phyloP scores from a whole-genome alignment of 2,888 invertebrate genomes.

The Lochmaea capreae region DNA sequence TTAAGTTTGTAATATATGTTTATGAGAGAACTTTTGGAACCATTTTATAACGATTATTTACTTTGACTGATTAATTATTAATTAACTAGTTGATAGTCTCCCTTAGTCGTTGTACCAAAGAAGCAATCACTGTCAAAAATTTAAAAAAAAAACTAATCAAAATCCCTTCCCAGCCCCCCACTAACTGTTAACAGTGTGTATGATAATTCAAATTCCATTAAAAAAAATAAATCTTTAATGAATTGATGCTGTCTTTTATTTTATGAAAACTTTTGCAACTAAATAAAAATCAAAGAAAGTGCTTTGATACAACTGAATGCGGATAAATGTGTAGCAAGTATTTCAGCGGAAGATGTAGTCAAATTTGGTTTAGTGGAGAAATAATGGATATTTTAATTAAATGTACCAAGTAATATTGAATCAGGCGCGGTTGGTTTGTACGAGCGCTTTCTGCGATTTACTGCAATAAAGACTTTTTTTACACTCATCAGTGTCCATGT shows the following conservation, averaged over 20 bases:
- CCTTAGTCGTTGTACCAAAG: slow-evolving; percentile 57
- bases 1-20: slow-evolving; percentile 56
- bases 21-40: slow-evolving; percentile 53
- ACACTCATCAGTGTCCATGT: no score
- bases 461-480: no score
- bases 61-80: slow-evolving; percentile 46
- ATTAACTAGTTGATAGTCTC: slow-evolving; percentile 40
- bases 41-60: slow-evolving; percentile 49
- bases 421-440: no score
- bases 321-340: no score
- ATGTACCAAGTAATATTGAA: no score
- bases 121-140: slow-evolving; percentile 57
- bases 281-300: no score
- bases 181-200: slow-evolving; percentile 58
- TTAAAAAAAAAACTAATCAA: slow-evolving; percentile 53
- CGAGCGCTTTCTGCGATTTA: no score
- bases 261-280: no score
- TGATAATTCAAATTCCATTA: slow-evolving; percentile 55
- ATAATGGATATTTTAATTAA: no score
- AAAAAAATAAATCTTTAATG: slow-evolving; percentile 17
- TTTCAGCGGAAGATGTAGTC: no score
- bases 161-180: slow-evolving; percentile 48
- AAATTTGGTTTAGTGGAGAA: no score
- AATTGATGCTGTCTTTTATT: not conserved
- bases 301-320: no score